Conservation (phyloP, 2,113 vertebrate genomes). For the Sapayoa aenigma region DNA sequence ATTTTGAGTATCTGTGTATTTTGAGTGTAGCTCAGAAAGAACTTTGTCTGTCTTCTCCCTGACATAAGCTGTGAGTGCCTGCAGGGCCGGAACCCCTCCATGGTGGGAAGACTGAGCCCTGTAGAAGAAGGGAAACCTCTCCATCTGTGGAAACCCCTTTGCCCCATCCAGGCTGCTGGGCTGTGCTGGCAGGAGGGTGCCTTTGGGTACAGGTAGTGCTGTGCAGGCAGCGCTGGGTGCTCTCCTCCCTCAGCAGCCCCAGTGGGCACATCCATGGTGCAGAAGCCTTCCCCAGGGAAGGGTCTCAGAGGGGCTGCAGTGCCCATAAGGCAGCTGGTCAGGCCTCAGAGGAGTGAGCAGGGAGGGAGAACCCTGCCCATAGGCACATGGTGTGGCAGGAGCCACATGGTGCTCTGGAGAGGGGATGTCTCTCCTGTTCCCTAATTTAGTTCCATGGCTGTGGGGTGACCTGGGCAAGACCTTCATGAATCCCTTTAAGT, state of each 20-base stretch:
- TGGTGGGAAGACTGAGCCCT: not conserved
- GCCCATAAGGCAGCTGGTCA: not conserved
- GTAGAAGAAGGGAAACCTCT: not conserved
- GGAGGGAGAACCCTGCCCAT: not conserved
- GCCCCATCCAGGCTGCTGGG: rapidly evolving
- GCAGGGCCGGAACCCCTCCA: rapidly evolving
- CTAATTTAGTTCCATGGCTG: not conserved
- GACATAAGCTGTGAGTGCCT: not conserved
- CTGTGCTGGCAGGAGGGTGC: not conserved
- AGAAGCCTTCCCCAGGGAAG: not conserved
- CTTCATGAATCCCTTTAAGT: not conserved
- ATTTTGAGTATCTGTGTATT: not conserved
- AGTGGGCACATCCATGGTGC: not conserved
- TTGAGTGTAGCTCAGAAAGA: not conserved
- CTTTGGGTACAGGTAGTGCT: rapidly evolving
- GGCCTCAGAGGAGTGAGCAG: rapidly evolving
- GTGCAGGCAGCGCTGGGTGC: rapidly evolving
- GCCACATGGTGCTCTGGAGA: not conserved
- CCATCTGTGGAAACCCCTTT: not conserved
- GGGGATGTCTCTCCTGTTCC: not conserved
- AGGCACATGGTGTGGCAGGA: rapidly evolving
- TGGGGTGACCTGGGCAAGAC: not conserved
- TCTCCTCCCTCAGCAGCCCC: not conserved
- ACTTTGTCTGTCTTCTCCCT: not conserved
- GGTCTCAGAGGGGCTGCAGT: not conserved